Evolutionary conservation across 2,797 vertebrate species (phyloP).

Genomic region (Buphagus erythrorhynchus): DNA sequence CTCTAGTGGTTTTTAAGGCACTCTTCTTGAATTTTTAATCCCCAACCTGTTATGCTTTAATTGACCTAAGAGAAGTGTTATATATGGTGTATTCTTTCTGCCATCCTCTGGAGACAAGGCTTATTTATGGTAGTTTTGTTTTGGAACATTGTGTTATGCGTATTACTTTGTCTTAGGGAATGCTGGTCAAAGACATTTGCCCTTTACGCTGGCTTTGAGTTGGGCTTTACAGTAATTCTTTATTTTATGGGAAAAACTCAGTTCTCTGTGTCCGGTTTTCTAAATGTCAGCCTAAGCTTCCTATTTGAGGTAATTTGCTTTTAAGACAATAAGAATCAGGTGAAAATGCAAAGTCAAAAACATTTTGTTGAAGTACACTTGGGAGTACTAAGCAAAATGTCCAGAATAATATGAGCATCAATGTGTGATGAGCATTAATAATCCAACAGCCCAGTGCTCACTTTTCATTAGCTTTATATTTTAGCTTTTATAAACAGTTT

Average conservation of each 20-base stretch:
- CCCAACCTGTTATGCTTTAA: background rate
- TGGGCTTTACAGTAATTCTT: background rate
- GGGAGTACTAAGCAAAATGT: background rate
- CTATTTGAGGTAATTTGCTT: background rate
- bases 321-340: background rate
- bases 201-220: background rate
- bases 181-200: background rate
- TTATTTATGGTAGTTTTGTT: conserved; percentile 4
- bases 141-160: background rate
- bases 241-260: background rate
- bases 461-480: background rate
- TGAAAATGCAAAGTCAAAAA: background rate
- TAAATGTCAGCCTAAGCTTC: background rate
- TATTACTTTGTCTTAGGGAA: background rate
- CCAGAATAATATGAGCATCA: background rate
- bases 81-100: background rate
- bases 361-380: background rate
- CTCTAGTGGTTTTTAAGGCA: background rate
- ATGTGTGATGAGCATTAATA: background rate
- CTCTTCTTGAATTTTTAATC: background rate
- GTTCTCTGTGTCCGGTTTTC: background rate
- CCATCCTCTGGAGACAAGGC: background rate
- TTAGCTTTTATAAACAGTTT: background rate
- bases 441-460: background rate
- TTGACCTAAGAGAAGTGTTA: background rate